These are phyloP conservation scores for Agrilus biguttatus DNA, from an alignment of 2,888 invertebrate genomes.

Conservation along the genomic window DNA sequence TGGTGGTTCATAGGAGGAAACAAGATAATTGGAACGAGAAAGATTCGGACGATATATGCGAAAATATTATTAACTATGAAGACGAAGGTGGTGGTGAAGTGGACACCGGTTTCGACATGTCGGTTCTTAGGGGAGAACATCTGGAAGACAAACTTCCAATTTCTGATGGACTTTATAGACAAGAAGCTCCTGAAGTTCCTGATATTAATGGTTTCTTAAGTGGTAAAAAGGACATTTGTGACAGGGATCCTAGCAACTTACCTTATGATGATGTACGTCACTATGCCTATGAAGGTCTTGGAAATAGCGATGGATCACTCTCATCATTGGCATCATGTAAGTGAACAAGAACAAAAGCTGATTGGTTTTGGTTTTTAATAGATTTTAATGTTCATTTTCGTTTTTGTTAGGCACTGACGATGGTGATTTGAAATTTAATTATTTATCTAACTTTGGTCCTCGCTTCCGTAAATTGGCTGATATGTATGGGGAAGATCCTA, in stretches of 20 bases:
- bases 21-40: conserved; percentile 79
- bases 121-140: conserved; percentile 44
- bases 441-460: conserved; percentile 89
- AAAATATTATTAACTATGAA: conserved; percentile 94
- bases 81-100: conserved; percentile 98
- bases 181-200: conserved; percentile 41
- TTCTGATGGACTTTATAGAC: conserved; percentile 20
- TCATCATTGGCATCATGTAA: conserved; percentile 82
- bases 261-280: conserved; percentile 95
- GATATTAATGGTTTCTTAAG: conserved; percentile 84
- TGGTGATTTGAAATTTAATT: conserved; percentile 87
- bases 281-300: conserved; percentile 96
- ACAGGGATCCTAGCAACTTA: conserved; percentile 80
- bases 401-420: conserved; percentile 59
- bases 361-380: not conserved
- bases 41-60: conserved; percentile 90
- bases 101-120: conserved; percentile 84
- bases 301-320: conserved; percentile 78
- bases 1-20: conserved; percentile 76
- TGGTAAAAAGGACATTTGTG: conserved; percentile 77
- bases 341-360: conserved; percentile 16
- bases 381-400: not conserved
- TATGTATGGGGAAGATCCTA: conserved; percentile 84
- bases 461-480: conserved; percentile 86
- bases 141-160: conserved; percentile 24